phyloP scores from a whole-genome alignment of 2,113 vertebrate species.

The Barbus barbus region DNA sequence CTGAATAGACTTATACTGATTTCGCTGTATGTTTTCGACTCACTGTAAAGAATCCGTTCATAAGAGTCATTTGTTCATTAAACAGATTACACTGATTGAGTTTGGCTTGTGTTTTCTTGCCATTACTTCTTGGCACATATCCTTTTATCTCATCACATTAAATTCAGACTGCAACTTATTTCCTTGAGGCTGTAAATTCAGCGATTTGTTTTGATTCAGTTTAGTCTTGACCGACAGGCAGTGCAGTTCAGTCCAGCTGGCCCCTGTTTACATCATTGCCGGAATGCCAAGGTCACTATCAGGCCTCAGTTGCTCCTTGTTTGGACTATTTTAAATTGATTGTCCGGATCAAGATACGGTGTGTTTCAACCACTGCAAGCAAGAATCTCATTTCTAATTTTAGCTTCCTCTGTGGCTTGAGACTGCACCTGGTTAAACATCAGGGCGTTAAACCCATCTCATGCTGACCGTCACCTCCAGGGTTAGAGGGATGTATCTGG shows the following conservation, averaged over 20 bases:
- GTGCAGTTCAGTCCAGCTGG: neutral
- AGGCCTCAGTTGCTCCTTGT: neutral
- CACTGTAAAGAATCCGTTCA: too few relatives aligned
- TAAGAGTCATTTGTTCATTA: neutral
- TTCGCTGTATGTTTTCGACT: too few relatives aligned
- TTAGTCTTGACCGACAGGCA: conserved; percentile 13
- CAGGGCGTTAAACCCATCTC: neutral
- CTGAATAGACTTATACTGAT: neutral
- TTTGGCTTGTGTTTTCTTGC: neutral
- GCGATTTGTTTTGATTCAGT: neutral
- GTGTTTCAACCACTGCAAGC: conserved; percentile 21
- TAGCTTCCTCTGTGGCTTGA: conserved; percentile 1
- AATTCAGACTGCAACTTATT: neutral
- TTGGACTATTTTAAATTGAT: conserved; percentile 19
- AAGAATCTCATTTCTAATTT: conserved; percentile 36
- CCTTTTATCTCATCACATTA: neutral
- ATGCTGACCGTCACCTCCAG: conserved; percentile 32
- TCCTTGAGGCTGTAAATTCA: too few relatives aligned
- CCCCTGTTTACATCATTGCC: neutral
- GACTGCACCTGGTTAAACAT: neutral
- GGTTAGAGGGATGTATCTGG: conserved; percentile 1
- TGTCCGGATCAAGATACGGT: conserved; percentile 29
- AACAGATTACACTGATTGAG: neutral
- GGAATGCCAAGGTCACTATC: conserved; percentile 19
- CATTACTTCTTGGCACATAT: neutral